Evolutionary conservation across 64 coral and sea anemone species (phyloP), one percentile per base, ranked within the genome.

Genomic region (Trachythela sp.): DNA sequence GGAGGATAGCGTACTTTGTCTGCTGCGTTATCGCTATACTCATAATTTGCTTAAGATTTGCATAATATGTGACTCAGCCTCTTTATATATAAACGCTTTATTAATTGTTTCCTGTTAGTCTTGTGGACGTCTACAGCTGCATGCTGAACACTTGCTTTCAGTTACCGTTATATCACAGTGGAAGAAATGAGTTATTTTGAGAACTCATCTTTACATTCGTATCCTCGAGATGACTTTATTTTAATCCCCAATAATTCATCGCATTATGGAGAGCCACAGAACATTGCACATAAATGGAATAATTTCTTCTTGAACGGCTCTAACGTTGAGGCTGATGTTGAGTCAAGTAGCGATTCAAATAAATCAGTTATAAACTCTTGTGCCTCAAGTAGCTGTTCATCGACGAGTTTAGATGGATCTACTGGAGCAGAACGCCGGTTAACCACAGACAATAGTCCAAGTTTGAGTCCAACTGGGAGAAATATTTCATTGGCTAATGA

Each of bases 301-400:
- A 9, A 80, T 30, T 80, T 80, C 75, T 80, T 80, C 37, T 22
- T 80, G 30, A 80, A 80, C 34, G 30, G 75, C 15, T 80, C 75
- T 36, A 39, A 15, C 20, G 30, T 22, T 31, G 59, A 68, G 30
- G 30, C 18, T 3, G 20, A 68, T 31, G 18, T 31, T 31, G 75
- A 39, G 13, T 80, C 75, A 35, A 39, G 37, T 80, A 39, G 37
- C 75, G 31, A 35, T 22, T 22, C 20, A 6, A 68, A 68, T 36
- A 39, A 80, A 35, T 80, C 75, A 9, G 37, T 22, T 15, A 15
- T n/a, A 36, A 39, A 37, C 9, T 39, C 75, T 5, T 80, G 75
- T 80, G 2, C 75, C 75, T 80, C 75, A 80, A 80, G 75, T 37
- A 80, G 30, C 10, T 35, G 13, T 80, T 37, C 33, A 2, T 80